These are phyloP conservation scores for Phoxinus phoxinus DNA, from an alignment of 2,113 vertebrate species.

Conservation along the genomic window DNA sequence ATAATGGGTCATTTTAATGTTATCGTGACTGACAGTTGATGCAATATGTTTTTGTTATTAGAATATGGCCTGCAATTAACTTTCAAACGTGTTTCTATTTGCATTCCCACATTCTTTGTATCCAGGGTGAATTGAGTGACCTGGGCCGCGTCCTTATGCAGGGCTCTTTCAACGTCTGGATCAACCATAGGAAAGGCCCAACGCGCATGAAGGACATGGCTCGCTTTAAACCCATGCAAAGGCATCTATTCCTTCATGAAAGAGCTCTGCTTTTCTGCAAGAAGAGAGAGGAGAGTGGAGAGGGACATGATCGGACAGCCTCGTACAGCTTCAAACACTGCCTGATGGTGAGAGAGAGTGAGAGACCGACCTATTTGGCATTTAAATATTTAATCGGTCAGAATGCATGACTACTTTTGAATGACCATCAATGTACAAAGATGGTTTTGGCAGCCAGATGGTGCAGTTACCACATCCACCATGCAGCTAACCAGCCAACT, in stretches of 20 bases:
- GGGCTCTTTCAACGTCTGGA: slow-evolving; percentile 95
- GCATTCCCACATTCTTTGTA: slow-evolving; percentile 14
- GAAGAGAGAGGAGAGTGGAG: slow-evolving; percentile 84
- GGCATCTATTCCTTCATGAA: slow-evolving; percentile 94
- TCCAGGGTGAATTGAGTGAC: slow-evolving; percentile 88
- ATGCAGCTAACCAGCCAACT: not conserved
- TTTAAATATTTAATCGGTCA: slow-evolving; percentile 8
- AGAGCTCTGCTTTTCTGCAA: slow-evolving; percentile 95
- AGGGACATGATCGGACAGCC: slow-evolving; percentile 83
- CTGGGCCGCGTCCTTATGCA: slow-evolving; percentile 91
- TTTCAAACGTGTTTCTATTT: not conserved
- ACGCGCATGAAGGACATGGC: slow-evolving; percentile 97
- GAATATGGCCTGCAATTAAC: too few relatives aligned
- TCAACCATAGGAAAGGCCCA: slow-evolving; percentile 87
- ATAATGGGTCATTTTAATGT: not conserved
- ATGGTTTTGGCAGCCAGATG: slow-evolving; percentile 1
- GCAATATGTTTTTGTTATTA: not conserved
- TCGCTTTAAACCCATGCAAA: slow-evolving; percentile 97
- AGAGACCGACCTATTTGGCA: not conserved
- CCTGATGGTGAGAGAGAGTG: slow-evolving; percentile 81
- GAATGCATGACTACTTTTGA: not conserved
- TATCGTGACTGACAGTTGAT: not conserved
- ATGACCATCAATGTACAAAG: not conserved
- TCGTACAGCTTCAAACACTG: slow-evolving; percentile 97
- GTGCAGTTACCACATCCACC: not conserved